These are phyloP conservation scores for Chrysodeixis includens DNA, from an alignment of 2,888 invertebrate species.

Conservation along the genomic window DNA sequence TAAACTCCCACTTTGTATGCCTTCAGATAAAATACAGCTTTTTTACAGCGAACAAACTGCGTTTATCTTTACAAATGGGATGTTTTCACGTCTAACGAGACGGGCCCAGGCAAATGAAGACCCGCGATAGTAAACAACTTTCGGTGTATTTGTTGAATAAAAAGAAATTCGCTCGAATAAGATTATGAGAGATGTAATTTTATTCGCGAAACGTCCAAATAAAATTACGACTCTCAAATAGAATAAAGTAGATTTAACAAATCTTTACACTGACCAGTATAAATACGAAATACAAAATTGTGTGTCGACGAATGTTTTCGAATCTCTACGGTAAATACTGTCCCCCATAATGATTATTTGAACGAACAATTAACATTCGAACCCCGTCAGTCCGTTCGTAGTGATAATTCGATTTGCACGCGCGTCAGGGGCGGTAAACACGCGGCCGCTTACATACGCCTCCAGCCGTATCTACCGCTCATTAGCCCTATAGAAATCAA, in stretches of 20 bases:
- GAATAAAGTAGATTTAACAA: slow-evolving; percentile 73
- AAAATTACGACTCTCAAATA: slow-evolving; percentile 69
- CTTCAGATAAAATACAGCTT: slow-evolving; percentile 41
- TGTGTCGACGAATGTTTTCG: slow-evolving; percentile 75
- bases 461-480: slow-evolving; percentile 53
- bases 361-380: slow-evolving; percentile 81
- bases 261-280: slow-evolving; percentile 69
- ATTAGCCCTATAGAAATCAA: slow-evolving; percentile 63
- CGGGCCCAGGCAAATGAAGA: slow-evolving; percentile 64
- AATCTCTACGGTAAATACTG: slow-evolving; percentile 78
- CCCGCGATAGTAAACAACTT: slow-evolving; percentile 70
- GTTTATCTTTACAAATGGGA: slow-evolving; percentile 58
- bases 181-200: slow-evolving; percentile 76
- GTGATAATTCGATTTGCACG: slow-evolving; percentile 81
- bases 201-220: slow-evolving; percentile 71
- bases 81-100: slow-evolving; percentile 63
- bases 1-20: slow-evolving; percentile 37
- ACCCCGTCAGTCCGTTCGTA: slow-evolving; percentile 71
- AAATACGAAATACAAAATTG: slow-evolving; percentile 74
- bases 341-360: slow-evolving; percentile 86
- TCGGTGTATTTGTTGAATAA: slow-evolving; percentile 68
- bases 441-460: slow-evolving; percentile 56
- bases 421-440: slow-evolving; percentile 70
- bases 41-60: slow-evolving; percentile 43
- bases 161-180: slow-evolving; percentile 72